These are phyloP conservation scores for Axis porcinus DNA, from an alignment of 2,113 vertebrate species.

Conservation along the genomic window DNA sequence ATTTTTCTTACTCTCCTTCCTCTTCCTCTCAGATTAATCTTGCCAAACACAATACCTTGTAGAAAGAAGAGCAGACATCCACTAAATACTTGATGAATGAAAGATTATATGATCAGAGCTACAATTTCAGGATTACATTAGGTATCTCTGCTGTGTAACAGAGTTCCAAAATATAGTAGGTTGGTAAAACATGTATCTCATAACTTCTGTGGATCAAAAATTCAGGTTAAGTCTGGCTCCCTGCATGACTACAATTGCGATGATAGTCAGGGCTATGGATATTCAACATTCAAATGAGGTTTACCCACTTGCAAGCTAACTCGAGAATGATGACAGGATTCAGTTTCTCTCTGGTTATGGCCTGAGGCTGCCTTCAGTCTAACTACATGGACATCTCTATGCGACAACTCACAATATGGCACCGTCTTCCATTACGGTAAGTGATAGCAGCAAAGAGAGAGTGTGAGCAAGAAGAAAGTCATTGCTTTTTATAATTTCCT, in stretches of 20 bases:
- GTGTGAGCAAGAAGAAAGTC: not conserved
- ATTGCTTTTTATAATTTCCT: not conserved
- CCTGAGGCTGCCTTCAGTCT: not conserved
- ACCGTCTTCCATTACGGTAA: not conserved
- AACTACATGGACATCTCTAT: not conserved
- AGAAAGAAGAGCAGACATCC: not conserved
- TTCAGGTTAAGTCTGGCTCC: not conserved
- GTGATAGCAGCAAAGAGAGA: too few relatives aligned
- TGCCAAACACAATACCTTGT: not conserved
- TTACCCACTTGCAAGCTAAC: not conserved
- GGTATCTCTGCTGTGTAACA: not conserved
- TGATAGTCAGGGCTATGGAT: not conserved
- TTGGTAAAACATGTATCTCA: not conserved
- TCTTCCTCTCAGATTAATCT: not conserved
- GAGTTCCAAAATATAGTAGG: not conserved
- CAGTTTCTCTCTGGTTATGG: not conserved
- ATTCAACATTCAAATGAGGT: not conserved
- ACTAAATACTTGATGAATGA: not conserved
- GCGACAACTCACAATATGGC: not conserved
- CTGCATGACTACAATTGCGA: not conserved
- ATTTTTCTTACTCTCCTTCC: not conserved
- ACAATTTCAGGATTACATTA: not conserved
- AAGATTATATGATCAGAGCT: not conserved
- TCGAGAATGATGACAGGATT: not conserved
- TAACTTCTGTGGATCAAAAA: not conserved